These are phyloP conservation scores for Volucella bombylans DNA, from an alignment of 2,888 invertebrate species.

Conservation along the genomic window DNA sequence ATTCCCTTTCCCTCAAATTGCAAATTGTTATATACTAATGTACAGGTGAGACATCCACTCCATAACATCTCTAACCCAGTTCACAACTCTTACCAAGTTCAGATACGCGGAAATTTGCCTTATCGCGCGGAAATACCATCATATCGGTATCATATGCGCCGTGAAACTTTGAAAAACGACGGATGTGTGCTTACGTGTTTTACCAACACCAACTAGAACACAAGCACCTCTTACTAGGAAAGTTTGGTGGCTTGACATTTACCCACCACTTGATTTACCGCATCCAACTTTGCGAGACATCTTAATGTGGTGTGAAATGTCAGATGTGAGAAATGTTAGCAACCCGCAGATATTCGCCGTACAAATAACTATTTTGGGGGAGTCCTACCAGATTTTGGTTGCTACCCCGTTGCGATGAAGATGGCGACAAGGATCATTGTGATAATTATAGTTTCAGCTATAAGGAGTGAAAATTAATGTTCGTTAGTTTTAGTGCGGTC, in stretches of 20 bases:
- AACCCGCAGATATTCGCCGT: slow-evolving; percentile 18
- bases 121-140: slow-evolving; percentile 49
- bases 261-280: slow-evolving; percentile 49
- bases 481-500: slow-evolving; percentile 27
- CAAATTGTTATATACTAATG: too few species aligned
- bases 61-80: not conserved
- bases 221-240: not conserved
- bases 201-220: not conserved
- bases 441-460: slow-evolving; percentile 49
- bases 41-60: slow-evolving; percentile 6
- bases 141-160: slow-evolving; percentile 8
- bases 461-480: slow-evolving; percentile 49
- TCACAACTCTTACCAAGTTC: slow-evolving; percentile 9
- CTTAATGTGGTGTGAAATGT: slow-evolving; percentile 67
- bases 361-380: slow-evolving; percentile 52
- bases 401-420: slow-evolving; percentile 5
- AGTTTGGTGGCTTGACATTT: slow-evolving; percentile 33
- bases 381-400: slow-evolving; percentile 44
- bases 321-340: slow-evolving; percentile 63
- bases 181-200: not conserved
- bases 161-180: not conserved
- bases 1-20: too few species aligned
- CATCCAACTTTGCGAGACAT: slow-evolving; percentile 56
- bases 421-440: slow-evolving; percentile 43
- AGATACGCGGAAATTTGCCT: slow-evolving; percentile 19